Conservation (phyloP, 2,888 invertebrate species). For the Rhingia campestris region DNA sequence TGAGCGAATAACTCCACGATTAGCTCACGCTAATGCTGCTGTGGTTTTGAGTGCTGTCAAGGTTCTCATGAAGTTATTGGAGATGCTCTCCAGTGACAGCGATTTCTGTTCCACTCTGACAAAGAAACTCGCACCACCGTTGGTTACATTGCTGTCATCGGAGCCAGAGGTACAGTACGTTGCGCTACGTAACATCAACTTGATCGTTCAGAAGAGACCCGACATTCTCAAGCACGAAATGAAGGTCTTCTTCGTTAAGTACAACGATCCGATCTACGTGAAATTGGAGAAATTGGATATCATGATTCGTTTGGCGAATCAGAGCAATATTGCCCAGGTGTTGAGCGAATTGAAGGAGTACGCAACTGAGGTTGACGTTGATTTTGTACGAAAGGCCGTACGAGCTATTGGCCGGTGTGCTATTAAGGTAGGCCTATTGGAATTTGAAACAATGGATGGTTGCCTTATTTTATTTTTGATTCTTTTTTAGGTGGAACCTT, state of each 20-base stretch:
- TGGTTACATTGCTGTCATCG: constrained; percentile 97
- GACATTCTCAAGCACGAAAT: constrained; percentile 99
- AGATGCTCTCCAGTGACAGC: constrained; percentile 95
- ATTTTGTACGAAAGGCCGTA: constrained; percentile 99
- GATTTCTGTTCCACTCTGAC: constrained; percentile 97
- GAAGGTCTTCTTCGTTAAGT: constrained; percentile 99
- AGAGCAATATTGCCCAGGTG: constrained; percentile 98
- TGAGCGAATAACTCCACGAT: constrained; percentile 97
- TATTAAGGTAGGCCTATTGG: constrained; percentile 87
- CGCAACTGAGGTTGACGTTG: constrained; percentile 99
- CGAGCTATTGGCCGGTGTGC: constrained; percentile 99
- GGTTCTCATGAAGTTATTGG: constrained; percentile 98
- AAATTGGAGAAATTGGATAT: constrained; percentile 99
- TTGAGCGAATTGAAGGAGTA: constrained; percentile 99
- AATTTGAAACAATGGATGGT: no score
- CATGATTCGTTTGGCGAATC: constrained; percentile 99
- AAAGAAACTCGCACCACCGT: constrained; percentile 98
- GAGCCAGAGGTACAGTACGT: constrained; percentile 99
- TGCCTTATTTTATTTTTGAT: background rate
- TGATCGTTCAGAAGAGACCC: constrained; percentile 99
- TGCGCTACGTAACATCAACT: constrained; percentile 98
- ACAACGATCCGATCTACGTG: constrained; percentile 99
- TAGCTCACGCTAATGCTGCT: constrained; percentile 99
- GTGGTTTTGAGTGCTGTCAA: constrained; percentile 99
- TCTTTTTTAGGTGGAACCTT: constrained; percentile 88